These are phyloP conservation scores for Archivesica marissinica DNA, from an alignment of 1,140 invertebrate species.

Conservation along the genomic window DNA sequence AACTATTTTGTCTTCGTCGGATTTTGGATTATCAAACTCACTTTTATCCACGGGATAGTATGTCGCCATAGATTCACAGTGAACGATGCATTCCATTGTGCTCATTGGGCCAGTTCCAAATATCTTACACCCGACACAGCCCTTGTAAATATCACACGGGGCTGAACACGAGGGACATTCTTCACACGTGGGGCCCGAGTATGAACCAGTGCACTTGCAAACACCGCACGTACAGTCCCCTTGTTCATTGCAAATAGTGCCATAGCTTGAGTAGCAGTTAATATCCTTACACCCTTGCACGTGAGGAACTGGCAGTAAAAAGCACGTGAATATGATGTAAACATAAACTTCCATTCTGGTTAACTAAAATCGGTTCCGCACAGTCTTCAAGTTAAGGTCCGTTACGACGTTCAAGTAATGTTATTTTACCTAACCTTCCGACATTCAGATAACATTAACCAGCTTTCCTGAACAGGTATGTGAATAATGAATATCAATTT, in stretches of 20 bases:
- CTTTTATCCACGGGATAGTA: slow-evolving; percentile 28
- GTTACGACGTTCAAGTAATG: neutral
- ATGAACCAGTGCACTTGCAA: slow-evolving; percentile 13
- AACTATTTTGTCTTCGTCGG: neutral
- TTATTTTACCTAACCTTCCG: neutral
- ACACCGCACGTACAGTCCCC: slow-evolving; percentile 38
- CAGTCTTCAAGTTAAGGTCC: neutral
- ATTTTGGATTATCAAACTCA: neutral
- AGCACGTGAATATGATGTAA: neutral
- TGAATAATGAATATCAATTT: neutral
- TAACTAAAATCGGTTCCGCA: neutral
- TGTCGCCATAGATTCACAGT: slow-evolving; percentile 37
- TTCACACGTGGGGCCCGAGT: slow-evolving; percentile 50
- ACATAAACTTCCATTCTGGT: neutral
- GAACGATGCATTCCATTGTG: slow-evolving; percentile 12
- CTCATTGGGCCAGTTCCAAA: slow-evolving; percentile 45
- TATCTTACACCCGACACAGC: slow-evolving; percentile 50
- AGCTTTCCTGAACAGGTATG: neutral
- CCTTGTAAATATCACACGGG: slow-evolving; percentile 11
- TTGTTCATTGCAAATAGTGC: slow-evolving; percentile 43
- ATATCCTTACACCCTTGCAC: neutral
- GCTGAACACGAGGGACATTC: slow-evolving; percentile 41
- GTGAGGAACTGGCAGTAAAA: neutral
- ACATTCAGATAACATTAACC: neutral
- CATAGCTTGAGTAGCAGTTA: slow-evolving; percentile 41